phyloP scores from a whole-genome alignment of 2,113 vertebrate genomes.

The Pungitius pungitius region DNA sequence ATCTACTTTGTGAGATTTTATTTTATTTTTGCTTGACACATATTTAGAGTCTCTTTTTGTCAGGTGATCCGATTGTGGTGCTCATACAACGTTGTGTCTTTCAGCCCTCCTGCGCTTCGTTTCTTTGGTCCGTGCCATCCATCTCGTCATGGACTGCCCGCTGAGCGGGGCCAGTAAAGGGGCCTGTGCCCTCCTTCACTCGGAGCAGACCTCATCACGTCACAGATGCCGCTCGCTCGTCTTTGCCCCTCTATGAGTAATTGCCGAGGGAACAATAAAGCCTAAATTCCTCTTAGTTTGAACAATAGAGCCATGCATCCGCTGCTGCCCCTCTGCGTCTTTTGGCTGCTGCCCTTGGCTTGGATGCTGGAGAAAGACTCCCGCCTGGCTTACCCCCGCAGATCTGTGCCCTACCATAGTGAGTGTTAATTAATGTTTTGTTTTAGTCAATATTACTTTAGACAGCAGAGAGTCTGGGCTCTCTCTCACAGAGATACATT shows the following conservation, averaged over 20 bases:
- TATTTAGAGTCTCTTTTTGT: neutral
- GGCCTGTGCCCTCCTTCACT: conserved; percentile 59
- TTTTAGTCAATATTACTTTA: too few species aligned
- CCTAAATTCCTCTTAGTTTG: conserved; percentile 36
- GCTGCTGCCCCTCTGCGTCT: conserved; percentile 55
- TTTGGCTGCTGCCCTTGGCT: conserved; percentile 61
- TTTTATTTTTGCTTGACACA: neutral
- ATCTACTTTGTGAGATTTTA: neutral
- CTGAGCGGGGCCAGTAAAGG: conserved; percentile 69
- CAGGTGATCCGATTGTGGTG: conserved; percentile 40
- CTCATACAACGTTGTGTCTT: conserved; percentile 50
- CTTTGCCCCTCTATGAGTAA: conserved; percentile 53
- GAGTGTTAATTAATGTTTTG: conserved; percentile 48
- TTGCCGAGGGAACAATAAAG: conserved; percentile 55
- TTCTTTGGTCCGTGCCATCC: conserved; percentile 66
- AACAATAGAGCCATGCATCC: conserved; percentile 67
- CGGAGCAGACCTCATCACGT: conserved; percentile 49
- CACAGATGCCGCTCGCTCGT: conserved; percentile 62
- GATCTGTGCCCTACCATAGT: conserved; percentile 71
- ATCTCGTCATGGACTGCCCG: conserved; percentile 70
- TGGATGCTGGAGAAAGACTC: conserved; percentile 40
- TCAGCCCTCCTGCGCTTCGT: conserved; percentile 57
- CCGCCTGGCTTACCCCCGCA: conserved; percentile 60
- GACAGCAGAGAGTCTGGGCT: too few species aligned
- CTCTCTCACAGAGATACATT: too few species aligned